Conservation (phyloP, 2,113 vertebrate genomes). For the Podiceps cristatus region DNA sequence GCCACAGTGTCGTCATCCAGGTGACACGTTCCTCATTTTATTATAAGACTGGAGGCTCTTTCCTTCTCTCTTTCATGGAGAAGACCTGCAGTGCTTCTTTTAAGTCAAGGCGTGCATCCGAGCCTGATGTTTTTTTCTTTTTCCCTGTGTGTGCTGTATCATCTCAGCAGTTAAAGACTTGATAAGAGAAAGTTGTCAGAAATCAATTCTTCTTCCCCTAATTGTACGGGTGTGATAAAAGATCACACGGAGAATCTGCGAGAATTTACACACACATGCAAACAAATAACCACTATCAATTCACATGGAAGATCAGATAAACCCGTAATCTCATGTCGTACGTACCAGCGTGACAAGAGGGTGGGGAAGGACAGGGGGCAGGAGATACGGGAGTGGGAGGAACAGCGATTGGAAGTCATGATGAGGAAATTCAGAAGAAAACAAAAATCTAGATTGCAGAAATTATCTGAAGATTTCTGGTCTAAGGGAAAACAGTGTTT, state of each 20-base stretch:
- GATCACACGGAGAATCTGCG: neutral
- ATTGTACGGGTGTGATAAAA: neutral
- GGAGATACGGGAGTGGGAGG: neutral
- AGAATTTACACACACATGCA: neutral
- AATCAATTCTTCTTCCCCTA: slow-evolving; percentile 31
- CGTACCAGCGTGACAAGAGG: neutral
- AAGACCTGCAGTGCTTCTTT: neutral
- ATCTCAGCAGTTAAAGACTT: slow-evolving; percentile 8
- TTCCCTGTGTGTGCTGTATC: neutral
- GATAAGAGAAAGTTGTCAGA: slow-evolving; percentile 32
- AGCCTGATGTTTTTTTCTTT: neutral
- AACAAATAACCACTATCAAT: neutral
- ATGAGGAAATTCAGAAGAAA: neutral
- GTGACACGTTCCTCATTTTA: fast-evolving
- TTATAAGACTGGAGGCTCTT: neutral
- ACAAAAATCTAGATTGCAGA: neutral
- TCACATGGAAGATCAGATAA: slow-evolving; percentile 30
- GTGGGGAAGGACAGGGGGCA: neutral
- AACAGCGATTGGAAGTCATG: neutral
- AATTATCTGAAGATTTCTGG: neutral
- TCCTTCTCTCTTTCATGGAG: neutral
- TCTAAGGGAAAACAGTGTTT: neutral
- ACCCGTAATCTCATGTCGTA: neutral
- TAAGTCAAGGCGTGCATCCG: neutral
- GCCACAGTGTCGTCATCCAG: neutral